A percentile compares a stretch with the other conserved stretches of the same genome.
phyloP scores from a whole-genome alignment of 1,140 invertebrate species.

The Euwallacea fornicatus region DNA sequence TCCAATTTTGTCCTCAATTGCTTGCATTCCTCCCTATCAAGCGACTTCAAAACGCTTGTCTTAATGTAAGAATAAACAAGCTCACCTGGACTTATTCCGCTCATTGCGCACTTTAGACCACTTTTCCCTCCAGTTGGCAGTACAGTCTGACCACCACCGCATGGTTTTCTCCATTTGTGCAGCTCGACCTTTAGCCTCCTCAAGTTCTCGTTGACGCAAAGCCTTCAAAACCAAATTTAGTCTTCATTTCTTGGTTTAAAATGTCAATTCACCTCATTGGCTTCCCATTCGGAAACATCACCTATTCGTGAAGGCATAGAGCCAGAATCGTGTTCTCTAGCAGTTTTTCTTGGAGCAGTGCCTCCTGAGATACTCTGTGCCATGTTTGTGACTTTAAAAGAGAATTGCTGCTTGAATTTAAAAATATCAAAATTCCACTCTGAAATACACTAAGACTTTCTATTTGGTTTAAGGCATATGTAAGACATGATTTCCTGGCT shows the following conservation, averaged over 20 bases:
- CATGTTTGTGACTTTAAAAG: slow-evolving; percentile 27
- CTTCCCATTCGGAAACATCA: slow-evolving; percentile 68
- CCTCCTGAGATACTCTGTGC: slow-evolving; percentile 58
- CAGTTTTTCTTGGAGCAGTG: slow-evolving; percentile 58
- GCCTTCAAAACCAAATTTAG: slow-evolving; percentile 54
- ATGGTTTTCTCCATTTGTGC: slow-evolving; percentile 99
- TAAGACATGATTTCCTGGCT: no score
- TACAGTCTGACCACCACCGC: slow-evolving; percentile 96
- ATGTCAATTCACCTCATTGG: slow-evolving; percentile 60
- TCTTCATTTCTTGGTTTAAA: neutral
- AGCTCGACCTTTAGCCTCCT: slow-evolving; percentile 86
- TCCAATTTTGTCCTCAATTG: slow-evolving; percentile 80
- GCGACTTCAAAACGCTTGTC: no score
- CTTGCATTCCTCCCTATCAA: slow-evolving; percentile 75
- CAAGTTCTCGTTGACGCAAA: slow-evolving; percentile 76
- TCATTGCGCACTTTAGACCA: slow-evolving; percentile 92
- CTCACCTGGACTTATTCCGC: slow-evolving; percentile 70
- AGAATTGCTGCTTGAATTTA: no score
- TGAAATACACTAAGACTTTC: no score
- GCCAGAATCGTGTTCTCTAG: slow-evolving; percentile 57
- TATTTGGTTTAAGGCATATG: no score
- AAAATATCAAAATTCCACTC: no score
- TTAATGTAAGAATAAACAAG: neutral
- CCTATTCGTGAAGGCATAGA: slow-evolving; percentile 58
- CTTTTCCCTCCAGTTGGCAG: slow-evolving; percentile 90